Percentiles rank a stretch among this genome's conserved stretches.
phyloP scores from a whole-genome alignment of 2,797 vertebrate species.

The Lacerta bilineata region DNA sequence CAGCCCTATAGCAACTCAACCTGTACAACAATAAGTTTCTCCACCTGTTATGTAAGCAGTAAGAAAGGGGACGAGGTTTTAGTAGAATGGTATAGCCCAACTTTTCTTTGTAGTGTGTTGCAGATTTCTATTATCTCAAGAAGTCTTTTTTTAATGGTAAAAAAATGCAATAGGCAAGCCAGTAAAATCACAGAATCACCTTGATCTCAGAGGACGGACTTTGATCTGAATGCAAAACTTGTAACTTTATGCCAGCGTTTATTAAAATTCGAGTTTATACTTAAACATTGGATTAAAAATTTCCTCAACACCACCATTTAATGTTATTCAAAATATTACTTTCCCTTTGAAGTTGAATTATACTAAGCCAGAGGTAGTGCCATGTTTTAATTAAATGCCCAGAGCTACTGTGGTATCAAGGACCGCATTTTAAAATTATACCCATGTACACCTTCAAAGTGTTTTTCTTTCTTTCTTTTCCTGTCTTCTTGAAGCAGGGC shows the following conservation, averaged over 20 bases:
- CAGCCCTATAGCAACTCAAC: background rate
- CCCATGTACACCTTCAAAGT: background rate
- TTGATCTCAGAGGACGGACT: background rate
- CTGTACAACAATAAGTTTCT: background rate
- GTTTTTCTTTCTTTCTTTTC: constrained; percentile 14
- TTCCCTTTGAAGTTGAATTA: constrained; percentile 19
- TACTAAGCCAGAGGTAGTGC: background rate
- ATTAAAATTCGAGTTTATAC: constrained; percentile 12
- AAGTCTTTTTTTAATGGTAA: background rate
- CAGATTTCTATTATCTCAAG: background rate
- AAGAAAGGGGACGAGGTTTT: no score
- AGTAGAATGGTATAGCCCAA: background rate
- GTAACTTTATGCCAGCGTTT: background rate
- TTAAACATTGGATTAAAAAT: constrained; percentile 2
- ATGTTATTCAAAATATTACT: background rate
- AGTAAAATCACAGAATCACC: background rate
- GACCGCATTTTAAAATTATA: constrained; percentile 2
- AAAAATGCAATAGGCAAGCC: background rate
- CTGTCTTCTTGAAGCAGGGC: background rate
- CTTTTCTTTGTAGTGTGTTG: background rate
- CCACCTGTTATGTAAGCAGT: background rate
- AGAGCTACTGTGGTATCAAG: background rate
- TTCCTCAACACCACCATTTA: background rate
- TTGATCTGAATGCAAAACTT: constrained; percentile 1
- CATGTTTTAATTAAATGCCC: constrained; percentile 30